These are phyloP conservation scores for Poeciliopsis prolifica DNA, from an alignment of 2,113 vertebrate species.

Conservation along the genomic window DNA sequence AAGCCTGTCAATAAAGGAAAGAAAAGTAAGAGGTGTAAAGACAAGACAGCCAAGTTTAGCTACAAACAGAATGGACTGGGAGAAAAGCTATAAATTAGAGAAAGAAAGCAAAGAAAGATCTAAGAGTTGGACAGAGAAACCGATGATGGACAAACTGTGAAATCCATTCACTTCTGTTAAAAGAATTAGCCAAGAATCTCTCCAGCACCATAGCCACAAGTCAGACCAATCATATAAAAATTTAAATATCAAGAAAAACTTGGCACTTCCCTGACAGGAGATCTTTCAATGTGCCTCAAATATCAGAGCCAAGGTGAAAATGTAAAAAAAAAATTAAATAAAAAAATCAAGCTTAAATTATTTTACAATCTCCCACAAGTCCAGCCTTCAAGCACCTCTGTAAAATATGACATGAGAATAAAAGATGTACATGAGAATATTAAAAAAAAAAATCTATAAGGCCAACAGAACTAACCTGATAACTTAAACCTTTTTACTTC, in stretches of 20 bases:
- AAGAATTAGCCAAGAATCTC: conserved; percentile 33
- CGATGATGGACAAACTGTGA: conserved; percentile 27
- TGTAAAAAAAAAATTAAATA: conserved; percentile 31
- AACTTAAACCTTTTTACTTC: too few relatives aligned
- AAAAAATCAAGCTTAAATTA: conserved; percentile 35
- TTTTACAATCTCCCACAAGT: conserved; percentile 31
- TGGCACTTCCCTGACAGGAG: conserved; percentile 28
- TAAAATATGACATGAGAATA: too few relatives aligned
- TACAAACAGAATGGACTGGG: conserved; percentile 4
- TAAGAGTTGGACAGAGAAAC: conserved; percentile 25
- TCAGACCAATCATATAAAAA: conserved; percentile 30
- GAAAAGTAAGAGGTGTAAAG: conserved; percentile 18
- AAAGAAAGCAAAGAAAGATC: not conserved
- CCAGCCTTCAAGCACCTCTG: not conserved
- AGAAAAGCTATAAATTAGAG: not conserved
- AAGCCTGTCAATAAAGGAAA: conserved; percentile 27
- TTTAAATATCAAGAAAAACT: not conserved
- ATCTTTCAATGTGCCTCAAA: conserved; percentile 16
- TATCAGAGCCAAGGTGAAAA: conserved; percentile 22
- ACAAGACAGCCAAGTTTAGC: conserved; percentile 17
- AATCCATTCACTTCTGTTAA: conserved; percentile 19
- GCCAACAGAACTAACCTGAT: too few relatives aligned
- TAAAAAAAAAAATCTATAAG: too few relatives aligned
- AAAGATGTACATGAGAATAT: too few relatives aligned
- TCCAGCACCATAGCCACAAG: conserved; percentile 15